Evolutionary conservation across 2,888 invertebrate species (phyloP), one percentile per base, ranked within the genome.

Genomic region (Metallyticus violacea): DNA sequence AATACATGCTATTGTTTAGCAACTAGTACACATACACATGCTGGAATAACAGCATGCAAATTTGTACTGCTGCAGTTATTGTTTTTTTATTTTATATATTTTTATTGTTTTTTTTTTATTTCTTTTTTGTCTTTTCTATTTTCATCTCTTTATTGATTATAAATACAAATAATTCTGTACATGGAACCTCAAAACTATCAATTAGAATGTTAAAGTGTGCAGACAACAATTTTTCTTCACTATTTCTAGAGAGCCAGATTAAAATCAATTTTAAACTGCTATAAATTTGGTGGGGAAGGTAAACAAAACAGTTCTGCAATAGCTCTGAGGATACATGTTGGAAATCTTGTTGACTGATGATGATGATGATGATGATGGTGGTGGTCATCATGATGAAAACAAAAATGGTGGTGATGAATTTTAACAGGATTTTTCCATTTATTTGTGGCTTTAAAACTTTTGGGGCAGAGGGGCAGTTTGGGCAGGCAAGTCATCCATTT

Each of bases 41-140:
- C 40, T 62, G 40, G 40, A 62, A 62, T 15, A 62, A 0, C 40
- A 62, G 40, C 40, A 62, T 62, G 40, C 22, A 9, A 62, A 62
- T 15, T 9, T 62, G 40, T 62, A 15, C 40, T 62, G 9, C 40
- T 62, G 15, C 1, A 62, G 40, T 62, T 62, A 62, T 15, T 62
- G 1, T 9, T 40, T 9, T 9, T 9, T 40, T 40, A 9, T 9
- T 30, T 85, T 40, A 29, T 30, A n/a, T 30, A 25, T 62, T n/a
- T 27, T 84, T 29, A 9, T 28, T 78, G 26, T 85, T 26, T 28
- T 81, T 79, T 77, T 84, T 62, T 79, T 29, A 25, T 80, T 81
- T 88, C 85, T 88, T 89, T 89, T 88, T 86, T 89, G 88, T 89
- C 89, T 90, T 90, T 88, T 86, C 88, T 89, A 88, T 88, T 88